These are phyloP conservation scores for Uria aalge DNA, from an alignment of 2,113 vertebrate genomes.

Conservation along the genomic window DNA sequence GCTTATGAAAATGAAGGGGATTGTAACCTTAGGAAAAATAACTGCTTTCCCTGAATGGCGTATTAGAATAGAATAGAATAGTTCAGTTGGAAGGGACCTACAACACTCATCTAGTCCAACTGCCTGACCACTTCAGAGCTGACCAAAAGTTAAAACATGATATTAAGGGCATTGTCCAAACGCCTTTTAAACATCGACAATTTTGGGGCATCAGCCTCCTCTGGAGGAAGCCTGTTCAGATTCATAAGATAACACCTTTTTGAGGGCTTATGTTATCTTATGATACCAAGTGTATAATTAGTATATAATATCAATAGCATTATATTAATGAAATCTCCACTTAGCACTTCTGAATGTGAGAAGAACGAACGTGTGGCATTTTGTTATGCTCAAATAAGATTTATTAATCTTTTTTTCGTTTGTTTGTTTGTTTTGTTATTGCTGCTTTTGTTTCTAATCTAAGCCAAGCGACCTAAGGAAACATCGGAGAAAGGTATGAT, in stretches of 20 bases:
- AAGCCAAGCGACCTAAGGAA: constrained; percentile 98
- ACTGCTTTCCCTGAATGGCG: not conserved
- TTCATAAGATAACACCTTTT: not conserved
- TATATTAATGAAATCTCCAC: not conserved
- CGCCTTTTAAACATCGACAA: not conserved
- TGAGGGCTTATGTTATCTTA: not conserved
- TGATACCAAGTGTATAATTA: not conserved
- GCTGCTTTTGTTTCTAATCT: constrained; percentile 29
- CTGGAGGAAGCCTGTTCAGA: not conserved
- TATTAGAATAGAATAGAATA: not conserved
- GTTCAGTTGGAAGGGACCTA: not conserved
- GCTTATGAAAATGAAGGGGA: not conserved
- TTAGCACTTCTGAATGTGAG: not conserved
- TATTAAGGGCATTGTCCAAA: not conserved
- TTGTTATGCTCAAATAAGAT: not conserved
- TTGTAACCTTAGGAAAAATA: not conserved
- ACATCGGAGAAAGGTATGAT: constrained; percentile 94
- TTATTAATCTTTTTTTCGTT: constrained; percentile 27
- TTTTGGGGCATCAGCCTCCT: not conserved
- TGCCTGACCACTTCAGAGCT: not conserved
- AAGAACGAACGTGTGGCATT: not conserved
- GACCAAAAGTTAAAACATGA: not conserved
- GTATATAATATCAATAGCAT: not conserved
- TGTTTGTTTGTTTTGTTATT: not conserved
- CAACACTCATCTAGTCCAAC: not conserved